Evolutionary conservation across 2,113 vertebrate species (phyloP).

Genomic region (Callocephalon fimbriatum): DNA sequence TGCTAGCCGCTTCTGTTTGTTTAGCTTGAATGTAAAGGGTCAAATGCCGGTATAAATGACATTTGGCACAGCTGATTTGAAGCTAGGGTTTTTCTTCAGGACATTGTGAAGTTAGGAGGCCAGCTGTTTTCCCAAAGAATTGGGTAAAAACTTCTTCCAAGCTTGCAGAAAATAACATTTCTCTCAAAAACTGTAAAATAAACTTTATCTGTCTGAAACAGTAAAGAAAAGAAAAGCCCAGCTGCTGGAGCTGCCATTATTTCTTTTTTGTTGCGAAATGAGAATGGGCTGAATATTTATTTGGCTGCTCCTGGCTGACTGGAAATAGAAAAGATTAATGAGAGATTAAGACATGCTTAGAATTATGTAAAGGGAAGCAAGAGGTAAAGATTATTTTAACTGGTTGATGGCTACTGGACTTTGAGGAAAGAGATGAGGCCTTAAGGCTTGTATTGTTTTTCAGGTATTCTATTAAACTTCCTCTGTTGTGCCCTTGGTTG

Average conservation of each 20-base stretch:
- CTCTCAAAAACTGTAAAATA: neutral
- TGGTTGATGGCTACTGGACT: neutral
- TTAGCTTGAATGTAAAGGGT: accelerated
- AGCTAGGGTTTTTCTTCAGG: neutral
- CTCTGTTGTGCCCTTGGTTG: neutral
- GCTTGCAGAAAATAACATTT: neutral
- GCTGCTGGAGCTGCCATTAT: neutral
- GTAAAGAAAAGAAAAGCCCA: neutral
- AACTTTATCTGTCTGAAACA: neutral
- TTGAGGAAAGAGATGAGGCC: neutral
- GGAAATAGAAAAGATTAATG: neutral
- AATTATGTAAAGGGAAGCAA: neutral
- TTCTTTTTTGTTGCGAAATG: neutral
- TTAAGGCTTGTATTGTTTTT: neutral
- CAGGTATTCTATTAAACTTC: neutral
- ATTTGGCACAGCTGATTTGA: accelerated
- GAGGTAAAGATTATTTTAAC: neutral
- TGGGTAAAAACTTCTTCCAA: accelerated
- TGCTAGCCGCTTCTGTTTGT: accelerated
- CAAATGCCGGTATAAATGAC: accelerated
- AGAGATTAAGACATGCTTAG: neutral
- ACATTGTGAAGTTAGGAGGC: neutral
- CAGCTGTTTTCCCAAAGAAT: neutral
- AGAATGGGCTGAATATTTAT: neutral
- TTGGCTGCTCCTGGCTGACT: neutral